Conservation (phyloP, 2,797 vertebrate species). For the Sebastes umbrosus region DNA sequence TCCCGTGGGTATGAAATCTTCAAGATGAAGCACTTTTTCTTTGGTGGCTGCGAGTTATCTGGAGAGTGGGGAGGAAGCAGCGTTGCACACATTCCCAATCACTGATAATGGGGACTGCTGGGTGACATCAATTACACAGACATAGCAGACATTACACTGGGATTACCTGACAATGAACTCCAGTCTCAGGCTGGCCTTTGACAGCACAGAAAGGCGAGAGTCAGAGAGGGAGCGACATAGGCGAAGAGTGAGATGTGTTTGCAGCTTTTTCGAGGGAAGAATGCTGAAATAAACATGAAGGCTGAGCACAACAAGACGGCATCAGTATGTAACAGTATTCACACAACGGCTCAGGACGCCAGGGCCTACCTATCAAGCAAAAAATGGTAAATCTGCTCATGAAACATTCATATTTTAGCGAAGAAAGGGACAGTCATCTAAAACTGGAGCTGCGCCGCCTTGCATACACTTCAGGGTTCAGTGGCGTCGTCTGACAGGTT, state of each 20-base stretch:
- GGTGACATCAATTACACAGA: constrained; percentile 64
- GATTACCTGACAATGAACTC: constrained; percentile 65
- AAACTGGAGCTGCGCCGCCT: constrained; percentile 6
- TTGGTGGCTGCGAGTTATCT: constrained; percentile 54
- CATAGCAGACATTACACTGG: constrained; percentile 64
- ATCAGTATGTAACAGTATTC: constrained; percentile 58
- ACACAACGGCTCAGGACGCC: constrained; percentile 5
- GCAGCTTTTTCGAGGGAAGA: constrained; percentile 36
- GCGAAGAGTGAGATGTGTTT: constrained; percentile 7
- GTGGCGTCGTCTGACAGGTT: constrained; percentile 35
- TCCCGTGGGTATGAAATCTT: constrained; percentile 42
- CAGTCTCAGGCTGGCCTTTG: constrained; percentile 58
- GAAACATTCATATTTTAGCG: constrained; percentile 65
- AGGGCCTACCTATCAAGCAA: constrained; percentile 39
- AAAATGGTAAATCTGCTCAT: constrained; percentile 46
- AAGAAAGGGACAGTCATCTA: constrained; percentile 13
- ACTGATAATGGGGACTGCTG: constrained; percentile 50
- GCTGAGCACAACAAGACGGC: constrained; percentile 46
- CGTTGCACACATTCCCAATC: constrained; percentile 58
- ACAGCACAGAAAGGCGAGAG: constrained; percentile 20
- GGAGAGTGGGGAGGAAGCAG: constrained; percentile 28
- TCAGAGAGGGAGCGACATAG: background rate
- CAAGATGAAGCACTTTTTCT: constrained; percentile 41
- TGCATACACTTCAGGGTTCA: constrained; percentile 27
- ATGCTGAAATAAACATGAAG: constrained; percentile 65